Percentiles rank a stretch among this genome's conserved stretches.
Conservation (phyloP, 64 coral and sea anemone genomes). For the Montipora cactus region DNA sequence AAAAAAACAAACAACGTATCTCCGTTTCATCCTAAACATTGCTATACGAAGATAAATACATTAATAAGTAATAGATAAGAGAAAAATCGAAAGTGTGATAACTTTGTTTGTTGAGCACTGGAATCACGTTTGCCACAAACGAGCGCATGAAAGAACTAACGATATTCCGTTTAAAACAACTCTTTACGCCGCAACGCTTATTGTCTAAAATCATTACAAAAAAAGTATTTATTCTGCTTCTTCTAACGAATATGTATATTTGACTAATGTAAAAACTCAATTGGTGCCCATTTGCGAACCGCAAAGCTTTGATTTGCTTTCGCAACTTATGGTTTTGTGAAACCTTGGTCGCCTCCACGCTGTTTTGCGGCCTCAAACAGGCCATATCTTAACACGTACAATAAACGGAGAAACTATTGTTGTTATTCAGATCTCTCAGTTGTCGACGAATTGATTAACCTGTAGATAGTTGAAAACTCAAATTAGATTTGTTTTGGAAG, state of each 20-base stretch:
- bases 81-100: neutral
- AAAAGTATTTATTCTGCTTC: too few species aligned
- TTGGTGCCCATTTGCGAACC: neutral
- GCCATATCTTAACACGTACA: neutral
- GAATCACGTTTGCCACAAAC: neutral
- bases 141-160: too few species aligned
- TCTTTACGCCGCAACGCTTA: too few species aligned
- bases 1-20: too few species aligned
- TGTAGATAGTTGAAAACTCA: neutral
- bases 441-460: neutral
- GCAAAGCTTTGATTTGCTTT: neutral
- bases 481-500: neutral
- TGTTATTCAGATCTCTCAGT: neutral
- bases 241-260: too few species aligned
- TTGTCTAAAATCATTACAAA: too few species aligned
- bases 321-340: neutral
- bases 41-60: neutral
- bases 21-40: neutral
- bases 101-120: too few species aligned
- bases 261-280: neutral
- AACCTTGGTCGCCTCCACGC: neutral
- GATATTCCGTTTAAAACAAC: too few species aligned
- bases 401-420: neutral
- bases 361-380: conserved; percentile 12
- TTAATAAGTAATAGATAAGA: neutral